Conservation (phyloP, 1,140 invertebrate genomes). For the Homalodisca vitripennis region DNA sequence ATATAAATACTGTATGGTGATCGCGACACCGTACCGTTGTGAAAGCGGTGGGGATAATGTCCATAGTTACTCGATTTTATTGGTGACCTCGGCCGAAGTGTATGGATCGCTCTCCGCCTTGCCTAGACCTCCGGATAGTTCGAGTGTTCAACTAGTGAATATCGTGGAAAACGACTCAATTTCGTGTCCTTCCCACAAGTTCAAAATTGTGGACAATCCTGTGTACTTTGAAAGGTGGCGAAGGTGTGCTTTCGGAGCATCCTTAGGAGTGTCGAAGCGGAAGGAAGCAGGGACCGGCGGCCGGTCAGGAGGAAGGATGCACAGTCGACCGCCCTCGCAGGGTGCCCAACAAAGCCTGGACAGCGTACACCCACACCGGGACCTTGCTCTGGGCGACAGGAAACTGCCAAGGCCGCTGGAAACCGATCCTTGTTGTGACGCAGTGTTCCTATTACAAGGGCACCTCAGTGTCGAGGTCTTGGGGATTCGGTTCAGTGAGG, state of each 20-base stretch:
- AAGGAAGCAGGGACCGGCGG: constrained; percentile 1
- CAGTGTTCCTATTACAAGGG: not conserved
- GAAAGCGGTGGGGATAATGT: not conserved
- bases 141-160: too few relatives aligned
- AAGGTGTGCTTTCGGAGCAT: not conserved
- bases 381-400: constrained; percentile 27
- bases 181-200: too few relatives aligned
- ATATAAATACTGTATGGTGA: constrained; percentile 15
- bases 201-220: too few relatives aligned
- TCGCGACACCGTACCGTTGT: constrained; percentile 5
- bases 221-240: too few relatives aligned
- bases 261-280: not conserved
- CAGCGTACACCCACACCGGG: constrained; percentile 36
- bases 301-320: not conserved
- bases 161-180: too few relatives aligned
- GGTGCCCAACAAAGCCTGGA: too few relatives aligned
- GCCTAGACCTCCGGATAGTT: too few relatives aligned
- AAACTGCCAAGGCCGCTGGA: constrained; percentile 23
- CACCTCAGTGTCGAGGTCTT: not conserved
- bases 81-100: not conserved
- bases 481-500: too few relatives aligned
- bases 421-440: constrained; percentile 22
- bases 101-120: too few relatives aligned
- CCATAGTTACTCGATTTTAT: not conserved
- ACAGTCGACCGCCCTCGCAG: too few relatives aligned